Evolutionary conservation across 1,140 invertebrate genomes (phyloP).

Genomic region (Brachionus koreanus): DNA sequence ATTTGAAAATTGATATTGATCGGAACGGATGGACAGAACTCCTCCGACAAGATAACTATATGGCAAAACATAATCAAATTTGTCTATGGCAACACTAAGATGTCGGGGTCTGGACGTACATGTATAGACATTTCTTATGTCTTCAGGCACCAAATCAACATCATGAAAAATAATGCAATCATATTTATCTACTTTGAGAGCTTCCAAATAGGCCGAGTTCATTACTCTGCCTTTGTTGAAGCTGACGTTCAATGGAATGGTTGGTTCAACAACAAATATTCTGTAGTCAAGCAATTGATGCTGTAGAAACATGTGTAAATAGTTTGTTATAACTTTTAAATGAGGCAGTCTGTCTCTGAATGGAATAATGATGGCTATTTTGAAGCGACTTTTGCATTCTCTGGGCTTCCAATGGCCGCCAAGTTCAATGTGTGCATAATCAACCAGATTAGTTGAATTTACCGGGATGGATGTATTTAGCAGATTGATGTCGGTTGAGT

Average conservation of each 20-base stretch:
- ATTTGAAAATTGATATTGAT: slow-evolving; percentile 15
- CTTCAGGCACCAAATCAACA: slow-evolving; percentile 46
- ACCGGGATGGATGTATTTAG: background rate
- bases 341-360: slow-evolving; percentile 57
- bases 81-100: slow-evolving; percentile 44
- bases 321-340: slow-evolving; percentile 51
- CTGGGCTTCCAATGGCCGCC: slow-evolving; percentile 48
- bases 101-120: slow-evolving; percentile 44
- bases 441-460: slow-evolving; percentile 11
- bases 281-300: slow-evolving; percentile 52
- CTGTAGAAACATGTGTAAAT: slow-evolving; percentile 53
- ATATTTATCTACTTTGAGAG: slow-evolving; percentile 26
- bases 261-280: slow-evolving; percentile 54
- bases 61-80: slow-evolving; percentile 42
- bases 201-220: slow-evolving; percentile 41
- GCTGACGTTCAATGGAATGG: background rate
- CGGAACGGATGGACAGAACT: background rate
- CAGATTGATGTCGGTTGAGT: background rate
- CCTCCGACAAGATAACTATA: slow-evolving; percentile 40
- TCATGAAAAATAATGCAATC: slow-evolving; percentile 48
- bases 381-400: slow-evolving; percentile 49
- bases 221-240: slow-evolving; percentile 42
- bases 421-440: slow-evolving; percentile 1
- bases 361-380: slow-evolving; percentile 53
- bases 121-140: slow-evolving; percentile 45